Conservation (phyloP, 2,113 vertebrate species). For the Riparia riparia region DNA sequence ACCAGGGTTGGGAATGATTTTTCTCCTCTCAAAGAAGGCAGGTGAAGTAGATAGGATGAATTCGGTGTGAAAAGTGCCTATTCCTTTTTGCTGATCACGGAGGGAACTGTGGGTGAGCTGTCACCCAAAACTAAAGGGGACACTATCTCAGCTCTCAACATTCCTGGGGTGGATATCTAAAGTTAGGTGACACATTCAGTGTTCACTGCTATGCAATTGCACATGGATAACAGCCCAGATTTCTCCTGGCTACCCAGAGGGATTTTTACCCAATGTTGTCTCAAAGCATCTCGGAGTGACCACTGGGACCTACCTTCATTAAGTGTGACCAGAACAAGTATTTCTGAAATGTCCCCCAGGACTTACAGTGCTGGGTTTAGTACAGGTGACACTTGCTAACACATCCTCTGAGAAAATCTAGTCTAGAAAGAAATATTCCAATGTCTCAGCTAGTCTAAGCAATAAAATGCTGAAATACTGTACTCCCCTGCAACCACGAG, state of each 20-base stretch:
- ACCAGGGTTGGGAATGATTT: background rate
- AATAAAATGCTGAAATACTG: background rate
- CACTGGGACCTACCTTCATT: background rate
- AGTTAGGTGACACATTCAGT: background rate
- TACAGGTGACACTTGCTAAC: background rate
- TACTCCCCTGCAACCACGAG: background rate
- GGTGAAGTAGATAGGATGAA: background rate
- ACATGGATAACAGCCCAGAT: background rate
- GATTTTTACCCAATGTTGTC: background rate
- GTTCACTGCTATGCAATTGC: background rate
- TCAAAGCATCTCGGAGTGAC: background rate
- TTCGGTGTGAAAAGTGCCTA: background rate
- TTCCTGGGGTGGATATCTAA: background rate
- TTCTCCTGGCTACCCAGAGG: background rate
- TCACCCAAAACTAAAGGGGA: accelerated
- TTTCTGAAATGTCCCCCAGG: background rate
- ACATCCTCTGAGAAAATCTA: background rate
- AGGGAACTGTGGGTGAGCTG: background rate
- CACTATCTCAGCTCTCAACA: background rate
- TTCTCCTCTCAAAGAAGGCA: background rate
- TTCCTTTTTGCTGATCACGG: background rate
- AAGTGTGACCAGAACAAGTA: background rate
- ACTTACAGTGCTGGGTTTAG: background rate
- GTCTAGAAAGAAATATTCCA: background rate
- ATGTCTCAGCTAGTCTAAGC: background rate